Conservation (phyloP, 2,113 vertebrate species). For the Parotia lawesii region DNA sequence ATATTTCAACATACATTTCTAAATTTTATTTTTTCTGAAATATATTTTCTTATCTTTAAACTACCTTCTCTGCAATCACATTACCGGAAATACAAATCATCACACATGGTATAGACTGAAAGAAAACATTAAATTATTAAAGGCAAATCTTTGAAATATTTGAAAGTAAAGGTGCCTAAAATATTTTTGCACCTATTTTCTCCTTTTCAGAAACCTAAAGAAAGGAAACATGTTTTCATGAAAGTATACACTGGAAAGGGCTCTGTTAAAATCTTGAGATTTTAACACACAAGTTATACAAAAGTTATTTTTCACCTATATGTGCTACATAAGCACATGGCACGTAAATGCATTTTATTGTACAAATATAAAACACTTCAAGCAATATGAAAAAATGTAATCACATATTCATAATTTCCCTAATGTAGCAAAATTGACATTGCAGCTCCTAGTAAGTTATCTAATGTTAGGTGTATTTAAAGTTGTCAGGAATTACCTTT, state of each 20-base stretch:
- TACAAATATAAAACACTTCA: neutral
- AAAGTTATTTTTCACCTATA: neutral
- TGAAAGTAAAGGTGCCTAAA: neutral
- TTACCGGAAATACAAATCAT: neutral
- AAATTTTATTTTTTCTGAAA: neutral
- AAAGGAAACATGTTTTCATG: neutral
- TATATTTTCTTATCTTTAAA: neutral
- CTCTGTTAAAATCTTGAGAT: neutral
- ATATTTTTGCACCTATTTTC: neutral
- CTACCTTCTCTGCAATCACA: neutral
- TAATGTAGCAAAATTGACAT: neutral
- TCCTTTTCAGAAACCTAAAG: neutral
- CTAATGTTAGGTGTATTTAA: neutral
- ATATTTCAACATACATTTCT: neutral
- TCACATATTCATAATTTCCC: neutral
- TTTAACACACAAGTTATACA: neutral
- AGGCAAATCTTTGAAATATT: neutral
- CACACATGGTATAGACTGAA: neutral
- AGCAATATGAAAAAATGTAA: neutral
- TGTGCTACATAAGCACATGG: fast-evolving
- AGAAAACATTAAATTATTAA: neutral
- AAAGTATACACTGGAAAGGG: neutral
- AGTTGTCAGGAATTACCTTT: neutral
- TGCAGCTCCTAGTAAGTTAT: neutral
- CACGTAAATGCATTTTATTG: neutral